Evolutionary conservation across 2,888 invertebrate genomes (phyloP).

Genomic region (Eumacrocentrus americanus): DNA sequence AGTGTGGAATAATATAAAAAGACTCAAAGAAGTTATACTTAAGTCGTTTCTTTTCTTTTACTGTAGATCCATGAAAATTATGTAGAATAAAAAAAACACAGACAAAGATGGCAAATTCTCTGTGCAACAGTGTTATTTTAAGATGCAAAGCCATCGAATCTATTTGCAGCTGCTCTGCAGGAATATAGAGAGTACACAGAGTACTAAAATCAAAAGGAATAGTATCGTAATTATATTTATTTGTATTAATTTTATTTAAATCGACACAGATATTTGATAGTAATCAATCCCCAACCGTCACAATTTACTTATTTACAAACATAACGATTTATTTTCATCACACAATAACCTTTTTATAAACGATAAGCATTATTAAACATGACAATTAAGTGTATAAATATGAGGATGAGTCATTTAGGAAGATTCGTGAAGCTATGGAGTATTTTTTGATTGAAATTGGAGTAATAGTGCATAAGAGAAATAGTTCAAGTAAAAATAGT

Average conservation of each 20-base stretch:
- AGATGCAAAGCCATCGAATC: background rate
- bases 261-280: background rate
- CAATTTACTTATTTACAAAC: conserved; percentile 9
- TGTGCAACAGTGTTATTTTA: background rate
- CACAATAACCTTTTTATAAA: background rate
- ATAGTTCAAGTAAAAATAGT: conserved; percentile 3
- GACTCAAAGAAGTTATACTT: background rate
- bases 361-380: background rate
- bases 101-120: background rate
- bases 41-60: background rate
- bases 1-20: conserved; percentile 3
- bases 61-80: background rate
- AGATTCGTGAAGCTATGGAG: background rate
- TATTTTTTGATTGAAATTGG: background rate
- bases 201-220: background rate
- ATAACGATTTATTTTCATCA: conserved; percentile 8
- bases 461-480: background rate
- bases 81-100: background rate
- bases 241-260: background rate
- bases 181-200: background rate
- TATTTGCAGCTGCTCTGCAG: background rate
- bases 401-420: background rate
- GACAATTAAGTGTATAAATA: background rate
- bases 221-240: background rate
- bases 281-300: background rate